Evolutionary conservation across 2,888 invertebrate species (phyloP).

Genomic region (Parascotia fuliginaria): DNA sequence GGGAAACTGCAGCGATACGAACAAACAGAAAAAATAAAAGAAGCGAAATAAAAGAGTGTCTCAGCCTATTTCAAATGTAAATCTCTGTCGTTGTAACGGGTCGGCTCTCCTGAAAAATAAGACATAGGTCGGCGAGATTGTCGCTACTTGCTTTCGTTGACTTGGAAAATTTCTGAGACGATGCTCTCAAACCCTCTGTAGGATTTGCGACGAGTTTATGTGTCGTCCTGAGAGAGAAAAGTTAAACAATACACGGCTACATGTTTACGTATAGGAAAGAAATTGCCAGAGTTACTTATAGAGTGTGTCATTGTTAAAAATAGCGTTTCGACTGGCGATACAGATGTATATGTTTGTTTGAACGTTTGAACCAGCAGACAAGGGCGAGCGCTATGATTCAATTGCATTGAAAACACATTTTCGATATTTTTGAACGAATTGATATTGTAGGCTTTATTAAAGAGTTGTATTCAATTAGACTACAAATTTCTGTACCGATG

Average conservation of each 20-base stretch:
- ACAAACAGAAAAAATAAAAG: slow-evolving; percentile 63
- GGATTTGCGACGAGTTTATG: slow-evolving; percentile 75
- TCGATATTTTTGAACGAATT: slow-evolving; percentile 35
- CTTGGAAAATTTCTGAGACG: slow-evolving; percentile 70
- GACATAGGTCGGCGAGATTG: slow-evolving; percentile 74
- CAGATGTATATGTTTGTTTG: slow-evolving; percentile 16
- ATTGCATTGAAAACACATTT: slow-evolving; percentile 39
- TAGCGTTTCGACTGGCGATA: slow-evolving; percentile 18
- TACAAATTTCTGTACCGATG: too few species aligned
- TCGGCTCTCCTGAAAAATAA: slow-evolving; percentile 74
- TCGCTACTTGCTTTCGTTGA: slow-evolving; percentile 73
- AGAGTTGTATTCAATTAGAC: slow-evolving; percentile 2
- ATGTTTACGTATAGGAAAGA: slow-evolving; percentile 53
- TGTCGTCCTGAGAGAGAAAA: slow-evolving; percentile 62
- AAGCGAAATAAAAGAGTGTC: slow-evolving; percentile 69
- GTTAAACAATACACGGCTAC: slow-evolving; percentile 63
- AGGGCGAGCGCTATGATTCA: slow-evolving; percentile 34
- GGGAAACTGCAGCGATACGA: slow-evolving; percentile 43
- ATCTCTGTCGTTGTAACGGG: slow-evolving; percentile 78
- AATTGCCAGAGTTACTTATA: slow-evolving; percentile 50
- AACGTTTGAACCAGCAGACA: slow-evolving; percentile 17
- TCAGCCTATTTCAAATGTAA: slow-evolving; percentile 80
- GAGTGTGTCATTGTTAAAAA: slow-evolving; percentile 27
- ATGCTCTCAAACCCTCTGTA: slow-evolving; percentile 60
- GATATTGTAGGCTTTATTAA: slow-evolving; percentile 34